Conservation (phyloP, 2,113 vertebrate species). For the Oxyura jamaicensis region DNA sequence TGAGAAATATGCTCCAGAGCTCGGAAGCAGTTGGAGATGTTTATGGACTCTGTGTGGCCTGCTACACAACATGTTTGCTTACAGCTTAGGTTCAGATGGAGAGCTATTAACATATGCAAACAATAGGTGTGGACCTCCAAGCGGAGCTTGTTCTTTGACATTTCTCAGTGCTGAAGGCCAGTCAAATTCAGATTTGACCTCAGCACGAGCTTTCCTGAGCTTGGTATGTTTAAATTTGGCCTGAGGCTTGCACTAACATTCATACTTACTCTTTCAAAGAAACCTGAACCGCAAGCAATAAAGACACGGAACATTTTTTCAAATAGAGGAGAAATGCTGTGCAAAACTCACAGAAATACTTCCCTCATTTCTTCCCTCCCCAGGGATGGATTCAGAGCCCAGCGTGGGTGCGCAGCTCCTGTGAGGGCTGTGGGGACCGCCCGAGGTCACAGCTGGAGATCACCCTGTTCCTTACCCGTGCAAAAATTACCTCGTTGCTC, state of each 20-base stretch:
- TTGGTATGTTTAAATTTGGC: background rate
- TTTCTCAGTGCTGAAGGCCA: background rate
- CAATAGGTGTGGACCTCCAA: background rate
- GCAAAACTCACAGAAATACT: background rate
- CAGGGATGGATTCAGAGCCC: background rate
- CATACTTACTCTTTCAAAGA: background rate
- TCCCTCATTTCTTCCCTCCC: background rate
- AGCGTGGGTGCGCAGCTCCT: fast-evolving
- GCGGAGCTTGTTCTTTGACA: background rate
- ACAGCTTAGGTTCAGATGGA: background rate
- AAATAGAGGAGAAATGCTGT: background rate
- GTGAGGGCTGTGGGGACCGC: fast-evolving
- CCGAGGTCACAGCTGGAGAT: background rate
- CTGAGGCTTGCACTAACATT: background rate
- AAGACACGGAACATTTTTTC: background rate
- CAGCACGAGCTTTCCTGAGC: background rate
- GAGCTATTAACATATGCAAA: background rate
- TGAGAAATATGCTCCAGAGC: fast-evolving
- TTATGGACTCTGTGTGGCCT: background rate
- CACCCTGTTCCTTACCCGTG: background rate
- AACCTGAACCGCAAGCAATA: background rate
- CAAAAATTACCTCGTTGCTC: background rate
- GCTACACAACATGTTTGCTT: background rate
- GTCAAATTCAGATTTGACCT: background rate
- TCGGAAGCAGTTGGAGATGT: fast-evolving